Conservation (phyloP, 2,113 vertebrate species). For the Cyanoramphus novaezelandiae region DNA sequence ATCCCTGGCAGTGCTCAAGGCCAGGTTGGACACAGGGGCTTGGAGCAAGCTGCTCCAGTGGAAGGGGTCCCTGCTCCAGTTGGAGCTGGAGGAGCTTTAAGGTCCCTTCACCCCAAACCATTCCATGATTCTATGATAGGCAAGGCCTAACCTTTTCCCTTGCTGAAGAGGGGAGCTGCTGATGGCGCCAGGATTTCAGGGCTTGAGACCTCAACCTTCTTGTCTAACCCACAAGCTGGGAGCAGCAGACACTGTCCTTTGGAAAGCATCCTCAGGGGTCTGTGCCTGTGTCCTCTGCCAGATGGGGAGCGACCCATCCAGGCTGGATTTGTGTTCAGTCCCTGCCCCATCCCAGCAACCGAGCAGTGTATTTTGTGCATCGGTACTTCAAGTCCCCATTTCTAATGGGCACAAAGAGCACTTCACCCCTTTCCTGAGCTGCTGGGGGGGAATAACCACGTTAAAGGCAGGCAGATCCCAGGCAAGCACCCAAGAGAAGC, state of each 20-base stretch:
- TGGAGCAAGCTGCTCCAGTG: not conserved
- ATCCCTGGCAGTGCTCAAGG: too few species aligned
- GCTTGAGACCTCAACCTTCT: not conserved
- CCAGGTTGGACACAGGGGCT: too few species aligned
- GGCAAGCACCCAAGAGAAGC: not conserved
- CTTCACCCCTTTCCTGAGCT: not conserved
- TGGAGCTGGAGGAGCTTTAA: not conserved
- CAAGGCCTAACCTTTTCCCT: not conserved
- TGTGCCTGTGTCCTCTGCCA: not conserved
- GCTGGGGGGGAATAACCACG: accelerated
- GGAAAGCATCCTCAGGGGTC: not conserved
- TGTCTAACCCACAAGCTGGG: not conserved
- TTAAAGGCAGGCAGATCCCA: not conserved
- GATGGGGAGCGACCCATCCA: accelerated
- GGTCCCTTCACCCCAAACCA: not conserved
- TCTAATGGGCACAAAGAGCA: not conserved
- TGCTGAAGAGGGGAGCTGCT: not conserved
- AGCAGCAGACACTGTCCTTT: not conserved
- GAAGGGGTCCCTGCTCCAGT: too few species aligned
- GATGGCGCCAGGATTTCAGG: not conserved
- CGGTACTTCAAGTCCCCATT: not conserved
- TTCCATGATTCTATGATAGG: not conserved
- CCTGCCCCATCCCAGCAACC: not conserved
- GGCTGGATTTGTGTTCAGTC: not conserved
- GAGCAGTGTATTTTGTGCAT: not conserved